Evolutionary conservation across 30 jellyfish, hydroid and myxozoan species (phyloP).

Genomic region (Hydractinia echinata): DNA sequence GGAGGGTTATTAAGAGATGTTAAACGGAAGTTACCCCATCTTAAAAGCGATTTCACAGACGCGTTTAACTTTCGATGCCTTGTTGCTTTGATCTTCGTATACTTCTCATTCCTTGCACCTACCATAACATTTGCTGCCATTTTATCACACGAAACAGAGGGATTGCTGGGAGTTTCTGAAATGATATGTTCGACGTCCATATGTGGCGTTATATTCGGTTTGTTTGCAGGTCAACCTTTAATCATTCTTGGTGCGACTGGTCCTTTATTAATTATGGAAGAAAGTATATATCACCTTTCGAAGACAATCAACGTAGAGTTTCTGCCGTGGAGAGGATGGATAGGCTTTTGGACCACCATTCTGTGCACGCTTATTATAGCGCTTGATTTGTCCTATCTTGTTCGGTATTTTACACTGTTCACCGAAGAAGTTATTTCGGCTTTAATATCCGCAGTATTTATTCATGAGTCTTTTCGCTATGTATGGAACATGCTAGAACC

Average conservation of each 20-base stretch:
- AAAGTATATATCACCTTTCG: conserved; percentile 53
- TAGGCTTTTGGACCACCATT: conserved; percentile 78
- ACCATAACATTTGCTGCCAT: conserved; percentile 80
- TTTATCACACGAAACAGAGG: conserved; percentile 57
- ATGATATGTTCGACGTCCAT: conserved; percentile 66
- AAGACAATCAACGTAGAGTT: conserved; percentile 52
- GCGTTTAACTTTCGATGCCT: conserved; percentile 50
- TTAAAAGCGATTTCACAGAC: conserved; percentile 53
- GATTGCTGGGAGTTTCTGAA: conserved; percentile 64
- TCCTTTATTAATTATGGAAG: conserved; percentile 71
- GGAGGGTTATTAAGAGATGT: conserved; percentile 65
- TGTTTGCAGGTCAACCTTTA: conserved; percentile 82
- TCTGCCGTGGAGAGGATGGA: conserved; percentile 84
- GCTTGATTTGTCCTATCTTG: conserved; percentile 64
- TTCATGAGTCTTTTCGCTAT: conserved; percentile 47
- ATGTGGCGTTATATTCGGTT: conserved; percentile 61
- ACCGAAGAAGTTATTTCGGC: conserved; percentile 78
- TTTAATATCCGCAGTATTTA: conserved; percentile 73
- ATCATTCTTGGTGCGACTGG: conserved; percentile 84
- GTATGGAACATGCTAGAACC: conserved; percentile 26
- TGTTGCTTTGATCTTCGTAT: conserved; percentile 51
- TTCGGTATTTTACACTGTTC: conserved; percentile 66
- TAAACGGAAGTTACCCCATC: conserved; percentile 53
- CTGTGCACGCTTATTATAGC: conserved; percentile 52
- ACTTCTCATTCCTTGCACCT: conserved; percentile 79